phyloP scores from a whole-genome alignment of 2,113 vertebrate genomes.

The Recurvirostra avosetta region DNA sequence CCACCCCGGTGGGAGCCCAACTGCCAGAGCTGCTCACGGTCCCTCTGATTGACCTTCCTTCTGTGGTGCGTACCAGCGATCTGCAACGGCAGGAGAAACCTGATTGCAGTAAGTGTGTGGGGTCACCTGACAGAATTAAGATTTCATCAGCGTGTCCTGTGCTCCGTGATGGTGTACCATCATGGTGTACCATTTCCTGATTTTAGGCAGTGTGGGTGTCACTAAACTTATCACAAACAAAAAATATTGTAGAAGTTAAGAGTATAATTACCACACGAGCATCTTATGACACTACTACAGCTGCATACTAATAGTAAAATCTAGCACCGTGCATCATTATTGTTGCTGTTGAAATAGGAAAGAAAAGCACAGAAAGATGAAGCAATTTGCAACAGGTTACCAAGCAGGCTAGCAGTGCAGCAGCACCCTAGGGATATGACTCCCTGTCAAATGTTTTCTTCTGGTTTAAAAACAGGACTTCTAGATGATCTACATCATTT shows the following conservation, averaged over 20 bases:
- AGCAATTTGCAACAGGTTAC: neutral
- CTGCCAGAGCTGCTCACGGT: neutral
- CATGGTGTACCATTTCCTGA: rapidly evolving
- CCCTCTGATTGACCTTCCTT: rapidly evolving
- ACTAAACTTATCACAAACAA: neutral
- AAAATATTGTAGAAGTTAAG: neutral
- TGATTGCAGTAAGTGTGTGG: rapidly evolving
- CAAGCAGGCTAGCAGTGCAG: neutral
- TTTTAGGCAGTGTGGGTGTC: rapidly evolving
- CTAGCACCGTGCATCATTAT: neutral
- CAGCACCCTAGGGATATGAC: rapidly evolving
- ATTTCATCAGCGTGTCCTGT: rapidly evolving
- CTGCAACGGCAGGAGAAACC: neutral
- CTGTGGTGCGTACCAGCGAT: rapidly evolving
- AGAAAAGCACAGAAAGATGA: neutral
- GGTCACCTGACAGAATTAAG: neutral
- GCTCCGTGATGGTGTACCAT: rapidly evolving
- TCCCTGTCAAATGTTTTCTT: neutral
- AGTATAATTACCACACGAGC: rapidly evolving
- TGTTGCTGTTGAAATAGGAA: neutral
- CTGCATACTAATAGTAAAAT: neutral
- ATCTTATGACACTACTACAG: neutral
- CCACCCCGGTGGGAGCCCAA: neutral
- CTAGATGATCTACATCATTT: neutral
- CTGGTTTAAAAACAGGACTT: neutral